These are phyloP conservation scores for Mizuhopecten yessoensis DNA, from an alignment of 1,140 invertebrate genomes.

Conservation along the genomic window DNA sequence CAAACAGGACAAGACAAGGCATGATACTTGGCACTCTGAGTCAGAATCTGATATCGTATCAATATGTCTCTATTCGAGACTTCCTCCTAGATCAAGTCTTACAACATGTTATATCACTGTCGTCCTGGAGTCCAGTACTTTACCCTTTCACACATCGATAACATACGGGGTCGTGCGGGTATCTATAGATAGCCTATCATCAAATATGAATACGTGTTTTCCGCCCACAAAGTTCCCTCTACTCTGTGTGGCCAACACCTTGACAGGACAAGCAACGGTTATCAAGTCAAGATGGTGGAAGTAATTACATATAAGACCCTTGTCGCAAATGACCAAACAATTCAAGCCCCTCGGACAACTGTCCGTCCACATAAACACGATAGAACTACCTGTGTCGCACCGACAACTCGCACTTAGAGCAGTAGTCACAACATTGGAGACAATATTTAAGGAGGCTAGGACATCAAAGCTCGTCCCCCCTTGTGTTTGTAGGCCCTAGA, in stretches of 20 bases:
- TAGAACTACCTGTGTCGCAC: not conserved
- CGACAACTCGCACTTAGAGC: not conserved
- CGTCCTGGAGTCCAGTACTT: not conserved
- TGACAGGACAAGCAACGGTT: not conserved
- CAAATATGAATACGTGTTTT: not conserved
- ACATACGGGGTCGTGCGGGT: not conserved
- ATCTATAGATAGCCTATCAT: not conserved
- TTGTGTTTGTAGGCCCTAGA: not conserved
- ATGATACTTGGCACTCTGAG: not conserved
- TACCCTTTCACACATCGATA: not conserved
- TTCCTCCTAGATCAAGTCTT: not conserved
- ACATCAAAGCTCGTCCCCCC: not conserved
- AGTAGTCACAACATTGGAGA: not conserved
- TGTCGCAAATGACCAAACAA: conserved; percentile 1
- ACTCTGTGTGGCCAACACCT: not conserved
- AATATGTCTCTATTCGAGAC: not conserved
- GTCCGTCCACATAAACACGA: not conserved
- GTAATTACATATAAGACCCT: conserved; percentile 38
- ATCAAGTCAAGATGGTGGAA: conserved; percentile 7
- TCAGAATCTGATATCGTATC: not conserved
- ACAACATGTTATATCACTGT: not conserved
- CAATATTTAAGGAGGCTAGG: not conserved
- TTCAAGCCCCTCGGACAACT: not conserved
- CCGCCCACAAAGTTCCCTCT: not conserved
- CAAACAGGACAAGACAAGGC: not conserved